phyloP scores from a whole-genome alignment of 1,140 invertebrate species.

The Popillia japonica region DNA sequence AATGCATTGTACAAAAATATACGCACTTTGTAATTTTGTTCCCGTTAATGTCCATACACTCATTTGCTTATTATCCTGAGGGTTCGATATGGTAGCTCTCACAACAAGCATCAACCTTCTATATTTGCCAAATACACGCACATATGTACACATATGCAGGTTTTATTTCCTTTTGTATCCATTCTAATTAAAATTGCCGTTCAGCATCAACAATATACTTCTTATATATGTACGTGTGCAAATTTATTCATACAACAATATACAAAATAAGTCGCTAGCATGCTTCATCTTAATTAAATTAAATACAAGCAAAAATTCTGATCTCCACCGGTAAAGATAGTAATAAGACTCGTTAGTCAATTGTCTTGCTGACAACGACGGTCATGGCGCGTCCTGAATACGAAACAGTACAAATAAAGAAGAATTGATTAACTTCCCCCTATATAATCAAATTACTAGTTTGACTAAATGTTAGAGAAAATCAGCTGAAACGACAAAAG shows the following conservation, averaged over 20 bases:
- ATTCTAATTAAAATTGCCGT: not conserved
- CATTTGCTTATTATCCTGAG: constrained; percentile 36
- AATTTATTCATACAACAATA: too few species aligned
- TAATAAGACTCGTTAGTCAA: constrained; percentile 53
- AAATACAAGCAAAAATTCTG: constrained; percentile 5
- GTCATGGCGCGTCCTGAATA: constrained; percentile 49
- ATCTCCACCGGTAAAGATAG: not conserved
- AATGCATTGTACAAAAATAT: not conserved
- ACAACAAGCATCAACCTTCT: not conserved
- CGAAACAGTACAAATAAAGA: constrained; percentile 48
- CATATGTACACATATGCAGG: not conserved
- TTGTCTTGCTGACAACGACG: constrained; percentile 56
- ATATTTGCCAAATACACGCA: constrained; percentile 16
- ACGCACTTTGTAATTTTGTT: not conserved
- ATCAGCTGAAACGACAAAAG: constrained; percentile 39
- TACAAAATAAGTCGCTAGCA: too few species aligned
- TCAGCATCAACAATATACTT: not conserved
- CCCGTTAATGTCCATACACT: constrained; percentile 28
- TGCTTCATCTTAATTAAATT: not conserved
- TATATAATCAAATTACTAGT: constrained; percentile 40
- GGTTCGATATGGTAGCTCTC: not conserved
- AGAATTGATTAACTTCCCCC: constrained; percentile 39
- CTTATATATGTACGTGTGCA: not conserved
- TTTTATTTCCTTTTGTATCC: not conserved
- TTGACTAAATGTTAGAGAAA: constrained; percentile 40